Percentiles rank a stretch among this genome's conserved stretches.
phyloP scores from a whole-genome alignment of 2,888 invertebrate genomes.

The Hypolimnas misippus region DNA sequence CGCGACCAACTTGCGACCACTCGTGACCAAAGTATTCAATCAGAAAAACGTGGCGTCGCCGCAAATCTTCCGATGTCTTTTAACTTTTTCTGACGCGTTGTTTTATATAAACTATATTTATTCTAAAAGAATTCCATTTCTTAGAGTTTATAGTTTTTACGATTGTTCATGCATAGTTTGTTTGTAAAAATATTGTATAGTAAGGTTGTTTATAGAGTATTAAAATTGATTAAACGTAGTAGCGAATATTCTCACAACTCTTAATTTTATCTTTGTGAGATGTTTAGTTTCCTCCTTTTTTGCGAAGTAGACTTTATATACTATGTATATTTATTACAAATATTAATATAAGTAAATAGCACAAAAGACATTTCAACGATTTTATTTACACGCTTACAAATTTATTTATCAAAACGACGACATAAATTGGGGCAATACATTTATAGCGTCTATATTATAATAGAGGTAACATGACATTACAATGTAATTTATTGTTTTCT shows the following conservation, averaged over 20 bases:
- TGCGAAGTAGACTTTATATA: slow-evolving; percentile 58
- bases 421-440: slow-evolving; percentile 63
- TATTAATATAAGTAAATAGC: slow-evolving; percentile 67
- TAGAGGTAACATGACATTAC: slow-evolving; percentile 41
- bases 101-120: slow-evolving; percentile 79
- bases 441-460: slow-evolving; percentile 42
- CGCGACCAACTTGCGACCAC: slow-evolving; percentile 52
- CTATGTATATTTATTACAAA: slow-evolving; percentile 75
- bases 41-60: slow-evolving; percentile 50
- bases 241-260: slow-evolving; percentile 49
- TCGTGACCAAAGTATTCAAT: slow-evolving; percentile 76
- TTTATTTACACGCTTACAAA: slow-evolving; percentile 67
- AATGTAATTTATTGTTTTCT: slow-evolving; percentile 43
- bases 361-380: slow-evolving; percentile 74
- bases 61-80: slow-evolving; percentile 60
- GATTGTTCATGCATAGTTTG: slow-evolving; percentile 68
- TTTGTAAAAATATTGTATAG: slow-evolving; percentile 70
- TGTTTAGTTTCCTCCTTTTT: slow-evolving; percentile 53
- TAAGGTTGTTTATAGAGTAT: slow-evolving; percentile 43
- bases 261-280: slow-evolving; percentile 53
- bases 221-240: slow-evolving; percentile 33
- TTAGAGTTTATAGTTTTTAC: slow-evolving; percentile 77
- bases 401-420: slow-evolving; percentile 63
- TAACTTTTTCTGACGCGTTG: slow-evolving; percentile 68
- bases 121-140: slow-evolving; percentile 62